Conservation (phyloP, 2,888 invertebrate species). For the Sarcophaga variegata region DNA sequence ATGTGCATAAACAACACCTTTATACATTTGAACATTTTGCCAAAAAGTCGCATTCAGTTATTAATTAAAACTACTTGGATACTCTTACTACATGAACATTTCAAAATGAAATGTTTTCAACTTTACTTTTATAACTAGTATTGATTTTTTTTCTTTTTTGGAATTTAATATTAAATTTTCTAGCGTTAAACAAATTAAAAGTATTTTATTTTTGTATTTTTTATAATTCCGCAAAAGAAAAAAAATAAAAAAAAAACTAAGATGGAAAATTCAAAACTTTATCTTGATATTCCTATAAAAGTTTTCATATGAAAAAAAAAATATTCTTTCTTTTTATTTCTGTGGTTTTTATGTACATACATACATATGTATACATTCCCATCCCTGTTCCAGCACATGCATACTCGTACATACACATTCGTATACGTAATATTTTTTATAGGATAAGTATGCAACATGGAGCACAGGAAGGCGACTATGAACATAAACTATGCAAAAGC, state of each 20-base stretch:
- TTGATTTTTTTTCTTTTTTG: too few species aligned
- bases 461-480: background rate
- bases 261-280: constrained; percentile 41
- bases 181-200: too few species aligned
- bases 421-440: background rate
- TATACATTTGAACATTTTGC: too few species aligned
- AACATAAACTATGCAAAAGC: constrained; percentile 1
- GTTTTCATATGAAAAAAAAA: constrained; percentile 49
- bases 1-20: too few species aligned
- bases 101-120: too few species aligned
- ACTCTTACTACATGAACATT: too few species aligned
- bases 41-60: too few species aligned
- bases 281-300: constrained; percentile 41
- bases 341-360: constrained; percentile 25
- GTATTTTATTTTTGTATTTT: background rate
- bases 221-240: background rate
- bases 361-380: constrained; percentile 20
- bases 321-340: constrained; percentile 12
- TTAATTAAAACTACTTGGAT: too few species aligned
- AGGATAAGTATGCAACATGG: constrained; percentile 20
- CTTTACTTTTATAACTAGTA: too few species aligned
- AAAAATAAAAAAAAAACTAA: background rate
- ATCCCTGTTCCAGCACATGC: constrained; percentile 4
- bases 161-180: too few species aligned
- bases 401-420: constrained; percentile 17